A percentile compares a stretch with the other conserved stretches of the same genome.
These are phyloP conservation scores for Bergia puertoricense DNA, from an alignment of 92 coral and sea anemone species.

Conservation along the genomic window DNA sequence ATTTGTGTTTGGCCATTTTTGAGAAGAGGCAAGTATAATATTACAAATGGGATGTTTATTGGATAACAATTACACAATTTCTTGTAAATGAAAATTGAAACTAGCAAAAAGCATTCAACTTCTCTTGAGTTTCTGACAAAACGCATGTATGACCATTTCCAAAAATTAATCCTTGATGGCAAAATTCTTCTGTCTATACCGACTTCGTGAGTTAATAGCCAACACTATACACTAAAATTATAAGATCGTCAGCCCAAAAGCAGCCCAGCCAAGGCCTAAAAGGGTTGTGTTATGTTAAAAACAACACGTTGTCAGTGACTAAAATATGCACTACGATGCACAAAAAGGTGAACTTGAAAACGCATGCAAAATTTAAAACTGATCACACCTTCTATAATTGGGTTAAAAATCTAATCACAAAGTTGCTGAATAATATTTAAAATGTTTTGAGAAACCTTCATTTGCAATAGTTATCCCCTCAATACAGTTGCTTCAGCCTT, in stretches of 20 bases:
- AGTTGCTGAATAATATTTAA: neutral
- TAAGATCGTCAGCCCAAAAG: neutral
- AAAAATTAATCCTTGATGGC: neutral
- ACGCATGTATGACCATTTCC: neutral
- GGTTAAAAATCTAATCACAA: neutral
- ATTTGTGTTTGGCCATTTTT: too few relatives aligned
- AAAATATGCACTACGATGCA: neutral
- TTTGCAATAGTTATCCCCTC: too few relatives aligned
- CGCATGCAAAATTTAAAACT: neutral
- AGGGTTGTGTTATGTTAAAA: neutral
- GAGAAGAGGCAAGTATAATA: too few relatives aligned
- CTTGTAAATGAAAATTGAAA: neutral
- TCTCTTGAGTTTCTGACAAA: neutral
- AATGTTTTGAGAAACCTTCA: neutral
- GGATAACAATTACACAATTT: too few relatives aligned
- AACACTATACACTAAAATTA: neutral
- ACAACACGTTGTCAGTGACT: neutral
- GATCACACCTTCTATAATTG: neutral
- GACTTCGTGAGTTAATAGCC: neutral
- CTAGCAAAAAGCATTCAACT: too few relatives aligned
- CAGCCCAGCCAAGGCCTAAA: conserved; percentile 14
- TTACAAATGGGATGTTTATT: too few relatives aligned
- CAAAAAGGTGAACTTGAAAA: neutral
- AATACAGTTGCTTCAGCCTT: too few relatives aligned
- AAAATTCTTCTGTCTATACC: neutral